A percentile compares a stretch with the other conserved stretches of the same genome.
Evolutionary conservation across 2,888 invertebrate species (phyloP).

Genomic region (Ceratothoa steindachneri): DNA sequence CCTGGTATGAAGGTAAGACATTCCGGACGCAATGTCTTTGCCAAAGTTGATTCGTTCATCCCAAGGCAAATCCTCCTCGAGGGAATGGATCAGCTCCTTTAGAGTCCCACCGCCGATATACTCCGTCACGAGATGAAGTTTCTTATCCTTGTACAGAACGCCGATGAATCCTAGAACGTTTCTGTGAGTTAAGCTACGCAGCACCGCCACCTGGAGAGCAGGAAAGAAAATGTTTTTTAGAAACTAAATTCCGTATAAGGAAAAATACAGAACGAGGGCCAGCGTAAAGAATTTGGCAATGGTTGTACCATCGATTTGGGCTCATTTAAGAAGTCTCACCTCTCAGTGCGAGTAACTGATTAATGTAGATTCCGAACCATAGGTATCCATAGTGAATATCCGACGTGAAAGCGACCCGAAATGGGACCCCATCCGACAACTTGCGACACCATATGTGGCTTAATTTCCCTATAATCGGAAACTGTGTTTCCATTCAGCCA

Average conservation of each 20-base stretch:
- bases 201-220: slow-evolving; percentile 72
- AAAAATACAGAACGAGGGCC: background rate
- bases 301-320: background rate
- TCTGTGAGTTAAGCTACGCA: slow-evolving; percentile 79
- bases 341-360: too few species aligned
- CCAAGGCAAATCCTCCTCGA: slow-evolving; percentile 69
- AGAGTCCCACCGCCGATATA: slow-evolving; percentile 88
- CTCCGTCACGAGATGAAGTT: slow-evolving; percentile 86
- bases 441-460: too few species aligned
- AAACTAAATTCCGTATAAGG: too few species aligned
- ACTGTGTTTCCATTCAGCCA: too few species aligned
- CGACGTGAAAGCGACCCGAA: too few species aligned
- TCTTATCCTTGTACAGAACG: slow-evolving; percentile 85
- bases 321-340: too few species aligned
- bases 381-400: too few species aligned
- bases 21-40: slow-evolving; percentile 85
- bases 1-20: slow-evolving; percentile 90
- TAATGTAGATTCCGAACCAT: too few species aligned
- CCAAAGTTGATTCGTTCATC: slow-evolving; percentile 75
- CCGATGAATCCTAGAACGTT: slow-evolving; percentile 89
- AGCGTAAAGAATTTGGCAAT: background rate
- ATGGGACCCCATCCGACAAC: too few species aligned
- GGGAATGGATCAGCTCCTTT: slow-evolving; percentile 70
- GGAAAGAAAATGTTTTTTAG: background rate
- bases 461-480: too few species aligned